A percentile compares a stretch with the other conserved stretches of the same genome.
Conservation (phyloP, 2,888 invertebrate species). For the Bombylius discolor region DNA sequence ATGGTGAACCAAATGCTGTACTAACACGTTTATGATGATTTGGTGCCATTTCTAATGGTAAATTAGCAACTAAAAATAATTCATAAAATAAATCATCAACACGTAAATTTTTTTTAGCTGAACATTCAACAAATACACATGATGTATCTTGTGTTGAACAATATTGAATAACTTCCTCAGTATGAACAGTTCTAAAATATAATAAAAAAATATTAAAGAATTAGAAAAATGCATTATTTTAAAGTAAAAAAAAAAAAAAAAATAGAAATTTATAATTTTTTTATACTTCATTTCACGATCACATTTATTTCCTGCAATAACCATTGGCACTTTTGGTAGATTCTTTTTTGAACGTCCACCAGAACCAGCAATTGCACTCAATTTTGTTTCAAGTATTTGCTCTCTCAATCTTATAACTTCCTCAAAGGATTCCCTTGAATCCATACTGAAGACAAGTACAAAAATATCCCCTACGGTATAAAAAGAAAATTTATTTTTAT, state of each 20-base stretch:
- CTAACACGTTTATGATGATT: slow-evolving; percentile 73
- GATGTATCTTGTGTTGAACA: slow-evolving; percentile 62
- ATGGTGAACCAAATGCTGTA: slow-evolving; percentile 62
- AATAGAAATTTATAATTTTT: neutral
- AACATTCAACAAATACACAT: slow-evolving; percentile 70
- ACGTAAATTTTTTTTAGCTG: slow-evolving; percentile 66
- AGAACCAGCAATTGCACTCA: slow-evolving; percentile 52
- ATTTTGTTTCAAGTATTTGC: slow-evolving; percentile 73
- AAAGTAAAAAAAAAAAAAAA: no score
- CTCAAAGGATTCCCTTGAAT: slow-evolving; percentile 70
- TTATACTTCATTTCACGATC: slow-evolving; percentile 66
- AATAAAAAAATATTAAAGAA: neutral
- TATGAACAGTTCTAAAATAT: slow-evolving; percentile 52
- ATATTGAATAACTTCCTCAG: slow-evolving; percentile 65
- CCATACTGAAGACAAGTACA: slow-evolving; percentile 73
- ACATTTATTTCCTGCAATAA: slow-evolving; percentile 77
- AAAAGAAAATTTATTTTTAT: neutral
- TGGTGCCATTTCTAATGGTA: slow-evolving; percentile 80
- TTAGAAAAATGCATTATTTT: no score
- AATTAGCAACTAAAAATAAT: slow-evolving; percentile 66
- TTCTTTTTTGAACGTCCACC: slow-evolving; percentile 46
- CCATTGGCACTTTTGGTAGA: slow-evolving; percentile 66
- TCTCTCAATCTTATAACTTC: slow-evolving; percentile 68
- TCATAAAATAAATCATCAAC: slow-evolving; percentile 77
- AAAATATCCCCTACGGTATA: slow-evolving; percentile 53